Conservation (phyloP, 2,888 invertebrate species). For the Gordius sp. region DNA sequence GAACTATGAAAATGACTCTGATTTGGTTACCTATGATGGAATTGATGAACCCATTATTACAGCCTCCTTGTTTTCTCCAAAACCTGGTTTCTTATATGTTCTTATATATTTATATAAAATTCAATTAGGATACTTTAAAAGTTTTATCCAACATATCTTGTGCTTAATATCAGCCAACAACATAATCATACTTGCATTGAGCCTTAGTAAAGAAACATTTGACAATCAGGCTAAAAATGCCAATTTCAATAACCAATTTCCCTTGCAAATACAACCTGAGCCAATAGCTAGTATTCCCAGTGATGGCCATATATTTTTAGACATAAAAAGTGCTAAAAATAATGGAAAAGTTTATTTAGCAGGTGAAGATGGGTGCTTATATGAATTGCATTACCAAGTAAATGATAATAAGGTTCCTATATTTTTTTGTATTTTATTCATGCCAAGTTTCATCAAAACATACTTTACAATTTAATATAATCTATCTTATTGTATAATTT, state of each 20-base stretch:
- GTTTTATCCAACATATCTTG: background rate
- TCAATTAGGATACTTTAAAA: background rate
- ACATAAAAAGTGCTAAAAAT: slow-evolving; percentile 44
- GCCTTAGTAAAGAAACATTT: slow-evolving; percentile 28
- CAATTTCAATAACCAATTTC: too few relatives aligned
- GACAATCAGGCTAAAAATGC: background rate
- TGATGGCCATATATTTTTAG: slow-evolving; percentile 1
- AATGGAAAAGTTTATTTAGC: slow-evolving; percentile 74
- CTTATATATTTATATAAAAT: background rate
- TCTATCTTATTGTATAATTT: background rate
- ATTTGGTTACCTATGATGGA: slow-evolving; percentile 6
- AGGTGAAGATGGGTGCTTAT: slow-evolving; percentile 69
- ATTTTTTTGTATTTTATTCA: background rate
- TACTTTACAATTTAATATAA: background rate
- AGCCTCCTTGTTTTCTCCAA: background rate
- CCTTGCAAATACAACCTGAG: background rate
- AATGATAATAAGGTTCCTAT: slow-evolving; percentile 3
- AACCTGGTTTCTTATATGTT: background rate
- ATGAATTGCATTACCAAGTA: slow-evolving; percentile 76
- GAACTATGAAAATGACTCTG: background rate
- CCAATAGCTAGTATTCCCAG: background rate
- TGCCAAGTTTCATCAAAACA: too few relatives aligned
- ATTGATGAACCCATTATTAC: background rate
- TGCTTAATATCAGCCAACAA: background rate
- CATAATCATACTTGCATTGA: slow-evolving; percentile 34